Evolutionary conservation across 2,113 vertebrate species (phyloP).

Genomic region (Ploceus nigricollis): DNA sequence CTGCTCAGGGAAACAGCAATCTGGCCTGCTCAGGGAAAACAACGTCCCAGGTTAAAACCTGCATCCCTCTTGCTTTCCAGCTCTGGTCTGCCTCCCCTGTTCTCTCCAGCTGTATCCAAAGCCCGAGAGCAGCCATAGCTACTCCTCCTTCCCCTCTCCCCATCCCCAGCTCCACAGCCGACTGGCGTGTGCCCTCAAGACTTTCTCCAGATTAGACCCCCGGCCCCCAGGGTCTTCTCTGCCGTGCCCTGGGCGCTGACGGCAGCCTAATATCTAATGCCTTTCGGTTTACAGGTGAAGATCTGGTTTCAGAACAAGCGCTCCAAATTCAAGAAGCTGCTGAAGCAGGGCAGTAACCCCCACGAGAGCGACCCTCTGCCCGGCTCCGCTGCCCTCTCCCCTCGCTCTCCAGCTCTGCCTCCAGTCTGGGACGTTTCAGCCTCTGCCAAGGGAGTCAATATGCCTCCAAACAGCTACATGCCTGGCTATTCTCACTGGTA

Average conservation of each 20-base stretch:
- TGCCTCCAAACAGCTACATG: conserved; percentile 99
- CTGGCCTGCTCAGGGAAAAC: neutral
- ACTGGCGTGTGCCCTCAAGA: neutral
- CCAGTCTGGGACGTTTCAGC: conserved; percentile 98
- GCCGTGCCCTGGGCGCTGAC: neutral
- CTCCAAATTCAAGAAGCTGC: conserved; percentile 98
- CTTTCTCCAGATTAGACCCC: neutral
- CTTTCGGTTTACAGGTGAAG: conserved; percentile 85
- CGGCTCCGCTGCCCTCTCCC: conserved; percentile 90
- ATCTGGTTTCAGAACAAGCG: conserved; percentile 99
- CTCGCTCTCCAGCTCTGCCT: conserved; percentile 93
- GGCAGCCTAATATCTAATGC: conserved; percentile 6
- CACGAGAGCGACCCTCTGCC: conserved; percentile 92
- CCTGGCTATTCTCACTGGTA: conserved; percentile 98
- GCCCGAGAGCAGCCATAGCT: neutral
- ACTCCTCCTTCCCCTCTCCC: neutral
- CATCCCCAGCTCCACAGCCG: neutral
- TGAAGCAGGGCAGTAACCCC: conserved; percentile 94
- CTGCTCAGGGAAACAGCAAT: neutral
- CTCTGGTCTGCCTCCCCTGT: neutral
- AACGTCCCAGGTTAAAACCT: neutral
- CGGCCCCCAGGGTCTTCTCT: neutral
- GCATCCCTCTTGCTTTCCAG: neutral
- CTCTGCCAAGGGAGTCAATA: conserved; percentile 95
- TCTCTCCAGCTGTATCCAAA: neutral